A percentile compares a stretch with the other conserved stretches of the same genome.
phyloP scores from a whole-genome alignment of 2,113 vertebrate species.

The Raja brachyura region DNA sequence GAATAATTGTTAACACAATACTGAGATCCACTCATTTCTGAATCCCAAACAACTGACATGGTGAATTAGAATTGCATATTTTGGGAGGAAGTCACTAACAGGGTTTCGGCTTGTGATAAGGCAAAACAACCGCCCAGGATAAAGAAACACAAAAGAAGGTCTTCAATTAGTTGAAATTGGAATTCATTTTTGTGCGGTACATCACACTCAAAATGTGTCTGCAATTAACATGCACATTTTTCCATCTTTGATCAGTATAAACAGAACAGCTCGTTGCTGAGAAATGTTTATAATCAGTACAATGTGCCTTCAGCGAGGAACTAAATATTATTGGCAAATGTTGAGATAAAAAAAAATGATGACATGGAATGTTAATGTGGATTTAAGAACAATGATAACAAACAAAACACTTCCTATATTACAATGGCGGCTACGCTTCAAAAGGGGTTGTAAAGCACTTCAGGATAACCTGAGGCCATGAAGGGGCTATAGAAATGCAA shows the following conservation, averaged over 20 bases:
- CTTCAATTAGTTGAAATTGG: neutral
- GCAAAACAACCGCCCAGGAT: neutral
- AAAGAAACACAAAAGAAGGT: neutral
- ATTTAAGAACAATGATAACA: neutral
- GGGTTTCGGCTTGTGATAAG: neutral
- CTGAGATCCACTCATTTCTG: neutral
- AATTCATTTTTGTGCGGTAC: neutral
- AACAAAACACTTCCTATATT: no score
- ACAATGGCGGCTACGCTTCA: no score
- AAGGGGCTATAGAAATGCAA: neutral
- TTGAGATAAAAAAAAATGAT: neutral
- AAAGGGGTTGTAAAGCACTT: no score
- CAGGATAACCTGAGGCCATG: no score
- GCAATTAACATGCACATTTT: slow-evolving; percentile 36
- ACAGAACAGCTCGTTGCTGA: slow-evolving; percentile 1
- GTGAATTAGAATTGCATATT: neutral
- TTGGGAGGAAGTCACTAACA: slow-evolving; percentile 1
- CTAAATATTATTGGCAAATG: slow-evolving; percentile 6
- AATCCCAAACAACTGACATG: neutral
- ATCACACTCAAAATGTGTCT: slow-evolving; percentile 24
- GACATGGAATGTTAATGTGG: neutral
- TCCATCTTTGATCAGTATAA: slow-evolving; percentile 20
- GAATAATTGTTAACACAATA: neutral
- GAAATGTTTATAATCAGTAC: slow-evolving; percentile 8
- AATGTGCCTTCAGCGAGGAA: neutral